These are phyloP conservation scores for Ceratitis capitata DNA, from an alignment of 1,140 invertebrate genomes.

Conservation along the genomic window DNA sequence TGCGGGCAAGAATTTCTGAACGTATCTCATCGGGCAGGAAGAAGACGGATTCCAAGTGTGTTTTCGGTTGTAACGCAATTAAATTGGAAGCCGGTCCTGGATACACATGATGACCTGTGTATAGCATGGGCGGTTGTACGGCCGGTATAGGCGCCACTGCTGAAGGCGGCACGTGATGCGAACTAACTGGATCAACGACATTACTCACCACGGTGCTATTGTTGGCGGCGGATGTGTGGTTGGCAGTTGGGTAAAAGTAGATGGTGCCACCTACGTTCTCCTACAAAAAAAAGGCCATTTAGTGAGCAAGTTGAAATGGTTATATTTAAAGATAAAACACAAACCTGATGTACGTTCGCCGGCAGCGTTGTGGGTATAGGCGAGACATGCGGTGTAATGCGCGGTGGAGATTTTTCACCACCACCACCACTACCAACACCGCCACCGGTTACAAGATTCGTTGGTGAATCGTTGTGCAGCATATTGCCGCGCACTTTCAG, in stretches of 20 bases:
- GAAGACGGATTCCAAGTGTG: slow-evolving; percentile 72
- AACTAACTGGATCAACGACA: slow-evolving; percentile 56
- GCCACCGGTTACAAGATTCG: slow-evolving; percentile 43
- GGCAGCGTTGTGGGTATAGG: slow-evolving; percentile 63
- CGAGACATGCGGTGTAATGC: slow-evolving; percentile 61
- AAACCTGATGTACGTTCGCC: slow-evolving; percentile 69
- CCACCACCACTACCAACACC: slow-evolving; percentile 44
- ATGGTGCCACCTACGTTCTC: slow-evolving; percentile 94
- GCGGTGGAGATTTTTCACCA: slow-evolving; percentile 60
- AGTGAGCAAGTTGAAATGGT: too few species aligned
- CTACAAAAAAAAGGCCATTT: slow-evolving; percentile 65
- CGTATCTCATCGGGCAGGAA: slow-evolving; percentile 82
- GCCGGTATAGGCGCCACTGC: slow-evolving; percentile 51
- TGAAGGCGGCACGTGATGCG: slow-evolving; percentile 51
- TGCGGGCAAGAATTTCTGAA: slow-evolving; percentile 79
- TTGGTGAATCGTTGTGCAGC: slow-evolving; percentile 60
- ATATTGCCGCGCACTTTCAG: slow-evolving; percentile 54
- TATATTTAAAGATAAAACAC: too few species aligned
- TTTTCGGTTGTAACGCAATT: slow-evolving; percentile 65
- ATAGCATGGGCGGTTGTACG: slow-evolving; percentile 52
- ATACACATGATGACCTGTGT: slow-evolving; percentile 62
- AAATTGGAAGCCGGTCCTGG: slow-evolving; percentile 66
- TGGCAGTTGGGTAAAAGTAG: slow-evolving; percentile 83
- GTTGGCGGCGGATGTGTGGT: slow-evolving; percentile 55
- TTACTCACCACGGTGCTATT: slow-evolving; percentile 44